Conservation (phyloP, 2,888 invertebrate genomes). For the Drosophila stalkeri region DNA sequence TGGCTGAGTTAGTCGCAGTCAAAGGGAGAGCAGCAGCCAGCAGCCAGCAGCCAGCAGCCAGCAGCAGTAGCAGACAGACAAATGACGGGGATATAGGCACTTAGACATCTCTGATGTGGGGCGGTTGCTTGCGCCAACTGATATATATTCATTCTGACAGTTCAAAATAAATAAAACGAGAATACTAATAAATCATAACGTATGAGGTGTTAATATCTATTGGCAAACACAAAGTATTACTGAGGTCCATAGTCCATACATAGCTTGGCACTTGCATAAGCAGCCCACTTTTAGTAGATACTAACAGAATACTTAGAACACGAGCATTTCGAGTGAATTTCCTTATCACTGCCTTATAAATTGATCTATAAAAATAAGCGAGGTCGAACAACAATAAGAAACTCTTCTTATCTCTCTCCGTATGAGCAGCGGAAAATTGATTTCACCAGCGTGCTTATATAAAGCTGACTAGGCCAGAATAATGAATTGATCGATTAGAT, state of each 20-base stretch:
- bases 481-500: constrained; percentile 43
- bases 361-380: constrained; percentile 52
- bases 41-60: constrained; percentile 55
- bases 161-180: not conserved
- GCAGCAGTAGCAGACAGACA: constrained; percentile 62
- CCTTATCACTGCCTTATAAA: constrained; percentile 58
- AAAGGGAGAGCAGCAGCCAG: constrained; percentile 5
- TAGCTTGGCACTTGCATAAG: constrained; percentile 29
- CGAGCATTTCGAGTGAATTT: constrained; percentile 35
- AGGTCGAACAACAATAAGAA: constrained; percentile 18
- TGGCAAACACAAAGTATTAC: constrained; percentile 5
- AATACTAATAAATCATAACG: constrained; percentile 4
- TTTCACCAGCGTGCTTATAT: constrained; percentile 61
- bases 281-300: constrained; percentile 18
- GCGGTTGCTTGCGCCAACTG: not conserved
- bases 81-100: constrained; percentile 75
- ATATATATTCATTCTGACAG: constrained; percentile 19
- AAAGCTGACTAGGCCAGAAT: constrained; percentile 45
- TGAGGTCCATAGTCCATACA: not conserved
- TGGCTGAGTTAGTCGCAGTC: constrained; percentile 52
- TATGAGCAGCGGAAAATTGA: constrained; percentile 37
- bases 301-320: constrained; percentile 35
- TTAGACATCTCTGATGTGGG: constrained; percentile 22
- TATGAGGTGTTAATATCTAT: constrained; percentile 4
- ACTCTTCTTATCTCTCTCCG: constrained; percentile 58